Evolutionary conservation across 2,888 invertebrate species (phyloP), one percentile per base, ranked within the genome.

Genomic region (Amiota communis): DNA sequence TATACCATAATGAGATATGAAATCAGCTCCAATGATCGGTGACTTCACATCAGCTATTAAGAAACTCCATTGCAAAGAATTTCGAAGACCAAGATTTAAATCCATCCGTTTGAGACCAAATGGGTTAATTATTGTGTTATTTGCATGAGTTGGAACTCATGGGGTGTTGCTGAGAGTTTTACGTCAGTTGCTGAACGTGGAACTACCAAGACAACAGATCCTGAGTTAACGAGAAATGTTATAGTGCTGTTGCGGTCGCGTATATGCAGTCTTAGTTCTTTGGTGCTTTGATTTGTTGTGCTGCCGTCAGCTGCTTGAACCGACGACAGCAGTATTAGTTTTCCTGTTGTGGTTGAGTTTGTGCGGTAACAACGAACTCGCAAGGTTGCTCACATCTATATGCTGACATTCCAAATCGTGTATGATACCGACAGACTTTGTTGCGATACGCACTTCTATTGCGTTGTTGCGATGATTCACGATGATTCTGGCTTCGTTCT

Each of bases 121-220:
- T 51, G 53, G 3, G 6, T 8, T 51, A 8, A 51, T n/a, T 51
- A 51, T 6, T 51, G 12, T 51, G 53, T 51, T 51, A n/a, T 12
- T 12, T 51, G 53, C 13, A 11, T 4, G 8, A 36, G 36, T 36
- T 36, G 53, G 12, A 51, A 3, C 6, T 51, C n/a, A n/a, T 51
- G n/a, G 53, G 53, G 53, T 10, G 53, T 51, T 51, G 12, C 53
- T 51, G n/a, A 51, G 53, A 51, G 12, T 51, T 51, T 51, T 12
- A 51, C 53, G 53, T 51, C 53, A 51, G 53, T 51, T 51, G 53
- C 53, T 51, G 53, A 51, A 51, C 12, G 53, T 51, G 53, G 53
- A 51, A 51, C 53, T 51, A 8, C 53, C 10, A 12, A 51, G 53
- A 51, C 53, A 51, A 51, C 53, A 51, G 53, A 51, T 51, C 53